phyloP scores from a whole-genome alignment of 2,888 invertebrate species.

The Pemphredon lugubris region DNA sequence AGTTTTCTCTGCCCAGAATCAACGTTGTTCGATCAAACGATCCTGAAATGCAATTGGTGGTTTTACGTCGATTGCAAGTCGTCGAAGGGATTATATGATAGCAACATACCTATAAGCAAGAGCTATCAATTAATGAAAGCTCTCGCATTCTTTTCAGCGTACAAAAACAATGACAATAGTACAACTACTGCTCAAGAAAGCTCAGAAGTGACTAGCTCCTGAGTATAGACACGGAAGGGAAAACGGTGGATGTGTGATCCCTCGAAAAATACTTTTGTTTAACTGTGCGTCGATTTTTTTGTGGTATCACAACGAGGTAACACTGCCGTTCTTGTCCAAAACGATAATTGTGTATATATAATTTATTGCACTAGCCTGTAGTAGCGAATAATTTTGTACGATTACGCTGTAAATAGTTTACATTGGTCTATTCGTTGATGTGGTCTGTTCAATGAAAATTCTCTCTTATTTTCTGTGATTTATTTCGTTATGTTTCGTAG shows the following conservation, averaged over 20 bases:
- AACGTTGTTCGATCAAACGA: slow-evolving; percentile 94
- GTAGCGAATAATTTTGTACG: slow-evolving; percentile 39
- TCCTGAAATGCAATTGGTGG: slow-evolving; percentile 97
- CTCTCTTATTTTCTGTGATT: slow-evolving; percentile 24
- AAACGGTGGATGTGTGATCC: background rate
- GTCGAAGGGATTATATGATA: slow-evolving; percentile 90
- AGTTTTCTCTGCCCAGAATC: slow-evolving; percentile 95
- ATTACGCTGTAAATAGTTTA: slow-evolving; percentile 54
- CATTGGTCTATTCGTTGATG: slow-evolving; percentile 38
- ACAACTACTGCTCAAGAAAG: slow-evolving; percentile 59
- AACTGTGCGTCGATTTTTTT: background rate
- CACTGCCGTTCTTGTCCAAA: slow-evolving; percentile 14
- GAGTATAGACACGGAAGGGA: slow-evolving; percentile 1
- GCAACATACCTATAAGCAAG: slow-evolving; percentile 94
- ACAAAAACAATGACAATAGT: slow-evolving; percentile 85
- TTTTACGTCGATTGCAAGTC: slow-evolving; percentile 95
- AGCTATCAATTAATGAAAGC: slow-evolving; percentile 96
- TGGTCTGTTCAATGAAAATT: slow-evolving; percentile 55
- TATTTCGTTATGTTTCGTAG: background rate
- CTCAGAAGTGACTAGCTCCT: slow-evolving; percentile 28
- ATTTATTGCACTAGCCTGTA: slow-evolving; percentile 50
- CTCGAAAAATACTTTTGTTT: background rate
- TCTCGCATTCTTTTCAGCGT: slow-evolving; percentile 92
- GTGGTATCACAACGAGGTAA: background rate
- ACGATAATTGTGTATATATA: slow-evolving; percentile 52